Evolutionary conservation across 2,888 invertebrate species (phyloP).

Genomic region (Mesochorus sp.): DNA sequence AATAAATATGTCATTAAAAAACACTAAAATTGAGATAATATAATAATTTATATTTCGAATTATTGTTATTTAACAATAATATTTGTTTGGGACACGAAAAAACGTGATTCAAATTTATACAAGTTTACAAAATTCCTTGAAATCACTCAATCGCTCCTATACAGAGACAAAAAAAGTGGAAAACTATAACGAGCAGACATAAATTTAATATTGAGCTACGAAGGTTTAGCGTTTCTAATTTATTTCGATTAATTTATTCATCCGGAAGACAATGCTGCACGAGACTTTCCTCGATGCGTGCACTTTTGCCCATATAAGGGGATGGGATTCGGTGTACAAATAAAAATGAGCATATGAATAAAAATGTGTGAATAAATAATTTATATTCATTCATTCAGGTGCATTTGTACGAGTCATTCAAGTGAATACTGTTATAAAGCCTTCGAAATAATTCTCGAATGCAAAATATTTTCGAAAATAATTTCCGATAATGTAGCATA

Average conservation of each 20-base stretch:
- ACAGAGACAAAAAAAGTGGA: constrained; percentile 14
- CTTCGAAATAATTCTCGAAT: background rate
- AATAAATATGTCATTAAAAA: too few species aligned
- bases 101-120: too few species aligned
- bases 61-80: too few species aligned
- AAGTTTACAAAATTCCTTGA: constrained; percentile 11
- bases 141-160: constrained; percentile 34
- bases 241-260: constrained; percentile 33
- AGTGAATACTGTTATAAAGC: background rate
- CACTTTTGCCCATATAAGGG: constrained; percentile 3
- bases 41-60: too few species aligned
- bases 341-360: background rate
- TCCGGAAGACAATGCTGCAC: constrained; percentile 36
- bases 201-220: background rate
- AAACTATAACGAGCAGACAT: background rate
- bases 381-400: background rate
- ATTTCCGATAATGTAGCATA: background rate
- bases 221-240: constrained; percentile 37
- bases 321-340: background rate
- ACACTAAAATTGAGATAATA: too few species aligned
- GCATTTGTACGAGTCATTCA: background rate
- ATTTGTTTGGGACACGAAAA: too few species aligned
- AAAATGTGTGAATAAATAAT: background rate
- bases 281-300: background rate
- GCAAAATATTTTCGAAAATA: background rate